These are phyloP conservation scores for Ictidomys tridecemlineatus DNA, from an alignment of 2,113 vertebrate species.

Conservation along the genomic window DNA sequence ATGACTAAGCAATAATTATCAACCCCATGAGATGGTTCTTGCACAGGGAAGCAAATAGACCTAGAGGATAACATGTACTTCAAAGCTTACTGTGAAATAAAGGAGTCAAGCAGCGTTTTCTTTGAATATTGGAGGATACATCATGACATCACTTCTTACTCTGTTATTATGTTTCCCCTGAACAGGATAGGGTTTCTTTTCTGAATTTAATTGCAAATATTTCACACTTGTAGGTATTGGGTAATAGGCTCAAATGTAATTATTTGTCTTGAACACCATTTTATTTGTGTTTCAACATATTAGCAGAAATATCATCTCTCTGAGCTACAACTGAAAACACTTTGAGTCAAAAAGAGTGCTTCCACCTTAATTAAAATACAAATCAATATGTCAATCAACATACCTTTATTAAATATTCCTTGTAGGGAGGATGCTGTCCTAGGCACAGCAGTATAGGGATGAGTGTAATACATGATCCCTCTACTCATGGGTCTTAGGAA, in stretches of 20 bases:
- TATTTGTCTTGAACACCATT: neutral
- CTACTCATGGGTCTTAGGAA: neutral
- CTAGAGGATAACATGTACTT: neutral
- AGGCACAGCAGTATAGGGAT: neutral
- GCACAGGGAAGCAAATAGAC: neutral
- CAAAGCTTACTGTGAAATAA: conserved; percentile 5
- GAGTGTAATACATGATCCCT: neutral
- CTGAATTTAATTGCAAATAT: conserved; percentile 9
- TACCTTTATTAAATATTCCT: neutral
- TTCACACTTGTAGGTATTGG: neutral
- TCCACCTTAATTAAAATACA: conserved; percentile 48
- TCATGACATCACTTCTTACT: neutral
- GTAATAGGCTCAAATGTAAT: neutral
- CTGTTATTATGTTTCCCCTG: neutral
- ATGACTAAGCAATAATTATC: conserved; percentile 47
- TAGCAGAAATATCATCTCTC: neutral
- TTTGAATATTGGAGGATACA: neutral
- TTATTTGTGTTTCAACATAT: neutral
- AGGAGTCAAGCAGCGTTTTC: neutral
- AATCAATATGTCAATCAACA: neutral
- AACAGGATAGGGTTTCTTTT: neutral
- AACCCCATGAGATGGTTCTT: neutral
- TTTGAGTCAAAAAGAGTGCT: neutral
- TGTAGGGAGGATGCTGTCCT: neutral
- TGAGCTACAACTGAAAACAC: neutral